phyloP scores from a whole-genome alignment of 1,140 invertebrate species.

The Gonioctena quinquepunctata region DNA sequence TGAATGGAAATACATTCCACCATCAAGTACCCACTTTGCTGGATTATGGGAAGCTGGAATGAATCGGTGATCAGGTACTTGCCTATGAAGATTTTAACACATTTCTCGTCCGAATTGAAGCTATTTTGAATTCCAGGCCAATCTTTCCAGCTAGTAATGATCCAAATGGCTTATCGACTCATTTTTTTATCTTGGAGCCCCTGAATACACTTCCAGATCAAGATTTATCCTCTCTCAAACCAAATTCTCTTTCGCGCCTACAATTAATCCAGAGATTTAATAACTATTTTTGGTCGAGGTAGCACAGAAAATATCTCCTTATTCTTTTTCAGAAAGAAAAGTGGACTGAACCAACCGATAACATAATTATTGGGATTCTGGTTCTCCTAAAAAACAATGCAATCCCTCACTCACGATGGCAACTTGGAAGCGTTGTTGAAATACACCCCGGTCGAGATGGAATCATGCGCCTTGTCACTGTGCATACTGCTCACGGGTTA shows the following conservation, averaged over 20 bases:
- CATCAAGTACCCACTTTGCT: conserved; percentile 5
- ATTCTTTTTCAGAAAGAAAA: conserved; percentile 23
- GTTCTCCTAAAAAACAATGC: conserved; percentile 30
- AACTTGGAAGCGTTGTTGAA: conserved; percentile 43
- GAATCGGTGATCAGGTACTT: too few species aligned
- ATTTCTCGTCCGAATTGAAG: conserved; percentile 17
- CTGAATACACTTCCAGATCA: background rate
- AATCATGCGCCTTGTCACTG: conserved; percentile 12
- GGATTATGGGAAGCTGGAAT: conserved; percentile 9
- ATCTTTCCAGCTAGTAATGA: background rate
- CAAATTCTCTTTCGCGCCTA: background rate
- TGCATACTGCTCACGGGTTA: background rate
- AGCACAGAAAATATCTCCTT: conserved; percentile 35
- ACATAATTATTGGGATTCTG: background rate
- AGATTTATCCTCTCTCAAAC: conserved; percentile 3
- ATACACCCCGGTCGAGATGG: conserved; percentile 46
- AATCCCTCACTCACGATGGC: conserved; percentile 34
- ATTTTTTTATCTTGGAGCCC: background rate
- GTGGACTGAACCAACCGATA: conserved; percentile 10
- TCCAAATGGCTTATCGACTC: background rate
- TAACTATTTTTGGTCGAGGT: conserved; percentile 28
- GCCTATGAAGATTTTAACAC: conserved; percentile 11
- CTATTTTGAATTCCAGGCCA: conserved; percentile 5
- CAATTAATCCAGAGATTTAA: conserved; percentile 19
- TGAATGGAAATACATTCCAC: conserved; percentile 11